Evolutionary conservation across 2,113 vertebrate species (phyloP), one percentile per base, ranked within the genome.

Genomic region (Murina feae): DNA sequence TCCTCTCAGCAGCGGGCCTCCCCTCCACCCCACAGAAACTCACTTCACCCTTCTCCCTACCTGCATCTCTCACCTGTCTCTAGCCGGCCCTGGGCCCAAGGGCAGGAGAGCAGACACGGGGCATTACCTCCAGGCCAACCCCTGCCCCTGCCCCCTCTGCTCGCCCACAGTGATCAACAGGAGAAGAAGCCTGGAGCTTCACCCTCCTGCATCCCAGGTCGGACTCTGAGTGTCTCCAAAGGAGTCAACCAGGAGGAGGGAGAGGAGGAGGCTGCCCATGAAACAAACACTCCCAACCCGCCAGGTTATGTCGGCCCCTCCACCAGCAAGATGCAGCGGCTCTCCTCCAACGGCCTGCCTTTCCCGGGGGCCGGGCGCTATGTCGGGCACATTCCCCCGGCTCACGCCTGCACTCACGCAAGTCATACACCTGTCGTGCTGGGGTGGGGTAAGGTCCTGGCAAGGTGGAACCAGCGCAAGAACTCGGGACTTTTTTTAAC

Each of bases 141-240:
- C 69, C 42, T 8, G 0, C 23, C 1, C 2, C 4, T 0, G 4
- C 32, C 21, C 10, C 63, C 18, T 28, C 85, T 4, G 2, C 23
- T 20, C 32, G 18, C 12, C 66, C 7, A 11, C 20, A 25, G 30
- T 2, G 2, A 3, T 17, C 25, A 30, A 42, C 6, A 14, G 28
- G 8, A 55, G 75, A 25, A 32, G 42, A 39, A 9, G 32, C n/a
- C 78, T 51, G 17, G 72, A 25, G 85, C 17, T 13, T 21, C 6
- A 5, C 71, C 16, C 28, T 51, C 20, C 14, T 1, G 0, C 81
- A 25, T 5, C 3, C 32, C 53, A 49, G 47, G 0, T 12, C 25
- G n/a, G n/a, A 84, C 6, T 2, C 60, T 0, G 2, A 5, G n/a
- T 5, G 49, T 72, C 49, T 75, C 21, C 79, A n/a, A 35, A 71